Percentiles rank a stretch among this genome's conserved stretches.
phyloP scores from a whole-genome alignment of 2,888 invertebrate genomes.

The Oasisia sp. region DNA sequence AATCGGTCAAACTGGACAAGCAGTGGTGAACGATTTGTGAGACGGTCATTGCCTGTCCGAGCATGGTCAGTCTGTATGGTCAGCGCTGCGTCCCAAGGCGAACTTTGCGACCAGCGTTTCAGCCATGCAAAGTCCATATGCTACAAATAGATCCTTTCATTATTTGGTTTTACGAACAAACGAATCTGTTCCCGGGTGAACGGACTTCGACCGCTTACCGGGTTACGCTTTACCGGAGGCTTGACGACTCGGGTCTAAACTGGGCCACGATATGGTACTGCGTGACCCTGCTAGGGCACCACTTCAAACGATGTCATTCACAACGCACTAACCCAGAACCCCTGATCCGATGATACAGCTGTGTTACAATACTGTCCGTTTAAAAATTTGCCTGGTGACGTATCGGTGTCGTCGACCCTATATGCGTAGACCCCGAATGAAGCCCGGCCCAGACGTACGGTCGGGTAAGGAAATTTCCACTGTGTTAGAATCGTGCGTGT shows the following conservation, averaged over 20 bases:
- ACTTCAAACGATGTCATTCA: neutral
- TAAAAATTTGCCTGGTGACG: neutral
- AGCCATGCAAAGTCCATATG: neutral
- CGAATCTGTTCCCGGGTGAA: neutral
- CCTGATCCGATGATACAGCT: neutral
- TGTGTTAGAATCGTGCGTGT: neutral
- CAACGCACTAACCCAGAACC: neutral
- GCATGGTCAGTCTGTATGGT: neutral
- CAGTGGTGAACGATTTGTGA: neutral
- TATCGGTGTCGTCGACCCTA: neutral
- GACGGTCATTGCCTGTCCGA: neutral
- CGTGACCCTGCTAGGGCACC: neutral
- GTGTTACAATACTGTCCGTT: neutral
- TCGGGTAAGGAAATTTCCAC: constrained; percentile 4
- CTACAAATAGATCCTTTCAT: neutral
- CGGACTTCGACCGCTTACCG: neutral
- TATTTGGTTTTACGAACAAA: neutral
- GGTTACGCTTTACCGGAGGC: neutral
- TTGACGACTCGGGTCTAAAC: neutral
- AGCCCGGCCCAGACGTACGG: neutral
- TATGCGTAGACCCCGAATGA: neutral
- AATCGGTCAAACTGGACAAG: neutral
- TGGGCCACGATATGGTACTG: neutral
- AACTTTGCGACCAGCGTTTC: neutral
- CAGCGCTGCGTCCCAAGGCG: neutral